Conservation (phyloP, 2,888 invertebrate species). For the Macropis europaea region DNA sequence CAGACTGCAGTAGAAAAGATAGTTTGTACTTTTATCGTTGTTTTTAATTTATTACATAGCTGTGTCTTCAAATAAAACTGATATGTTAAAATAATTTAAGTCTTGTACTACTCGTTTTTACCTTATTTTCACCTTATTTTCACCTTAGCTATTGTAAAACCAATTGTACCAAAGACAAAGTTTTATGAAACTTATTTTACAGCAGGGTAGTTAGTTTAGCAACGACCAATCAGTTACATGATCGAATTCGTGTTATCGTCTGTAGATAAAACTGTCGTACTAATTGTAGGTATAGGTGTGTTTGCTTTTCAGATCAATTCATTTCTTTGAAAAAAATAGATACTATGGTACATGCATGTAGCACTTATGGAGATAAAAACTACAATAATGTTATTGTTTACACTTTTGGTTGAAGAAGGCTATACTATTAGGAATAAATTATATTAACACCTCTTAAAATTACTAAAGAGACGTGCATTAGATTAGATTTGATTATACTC, state of each 20-base stretch:
- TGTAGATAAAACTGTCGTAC: background rate
- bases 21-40: no score
- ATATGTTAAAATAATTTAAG: no score
- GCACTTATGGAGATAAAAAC: background rate
- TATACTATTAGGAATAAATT: conserved; percentile 9
- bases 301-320: background rate
- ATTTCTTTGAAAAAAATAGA: background rate
- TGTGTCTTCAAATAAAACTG: no score
- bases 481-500: conserved; percentile 57
- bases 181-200: no score
- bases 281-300: background rate
- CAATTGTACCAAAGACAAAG: no score
- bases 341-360: no score
- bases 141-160: no score
- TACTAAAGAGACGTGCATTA: conserved; percentile 16
- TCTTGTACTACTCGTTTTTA: no score
- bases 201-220: no score
- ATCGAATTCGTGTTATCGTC: background rate
- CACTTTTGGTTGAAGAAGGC: background rate
- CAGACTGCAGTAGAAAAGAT: no score
- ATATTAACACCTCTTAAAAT: conserved; percentile 23
- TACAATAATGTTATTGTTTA: background rate
- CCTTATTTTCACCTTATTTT: no score
- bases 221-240: background rate
- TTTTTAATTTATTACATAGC: no score